Conservation (phyloP, 2,888 invertebrate species). For the Ochlodes sylvanus region DNA sequence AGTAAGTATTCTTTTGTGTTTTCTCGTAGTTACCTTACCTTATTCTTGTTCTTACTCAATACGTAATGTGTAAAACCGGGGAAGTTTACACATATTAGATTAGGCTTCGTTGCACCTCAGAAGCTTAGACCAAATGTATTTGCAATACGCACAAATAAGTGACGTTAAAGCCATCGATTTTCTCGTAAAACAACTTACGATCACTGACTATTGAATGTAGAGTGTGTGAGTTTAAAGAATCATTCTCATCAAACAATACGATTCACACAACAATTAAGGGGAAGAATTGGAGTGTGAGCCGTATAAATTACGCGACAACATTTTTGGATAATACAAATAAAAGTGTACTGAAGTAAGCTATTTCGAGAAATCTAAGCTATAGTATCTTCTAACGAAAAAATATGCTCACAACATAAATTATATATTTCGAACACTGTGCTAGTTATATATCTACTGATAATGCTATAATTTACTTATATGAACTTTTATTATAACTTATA, state of each 20-base stretch:
- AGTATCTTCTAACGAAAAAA: slow-evolving; percentile 60
- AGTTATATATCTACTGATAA: slow-evolving; percentile 77
- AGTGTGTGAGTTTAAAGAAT: slow-evolving; percentile 49
- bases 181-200: slow-evolving; percentile 46
- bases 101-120: slow-evolving; percentile 69
- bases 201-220: slow-evolving; percentile 45
- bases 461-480: slow-evolving; percentile 82
- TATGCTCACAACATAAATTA: slow-evolving; percentile 78
- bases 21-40: slow-evolving; percentile 48
- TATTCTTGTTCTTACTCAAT: slow-evolving; percentile 48
- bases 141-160: slow-evolving; percentile 74
- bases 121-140: slow-evolving; percentile 69
- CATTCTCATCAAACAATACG: slow-evolving; percentile 55
- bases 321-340: slow-evolving; percentile 58
- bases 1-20: slow-evolving; percentile 54
- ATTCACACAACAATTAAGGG: slow-evolving; percentile 79
- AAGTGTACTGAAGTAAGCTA: slow-evolving; percentile 61
- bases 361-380: slow-evolving; percentile 42
- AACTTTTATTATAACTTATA: slow-evolving; percentile 85
- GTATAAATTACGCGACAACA: slow-evolving; percentile 49
- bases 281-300: slow-evolving; percentile 78
- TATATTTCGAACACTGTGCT: slow-evolving; percentile 81
- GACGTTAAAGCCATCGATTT: slow-evolving; percentile 49
- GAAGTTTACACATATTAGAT: slow-evolving; percentile 79
- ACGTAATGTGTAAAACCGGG: slow-evolving; percentile 75